These are phyloP conservation scores for Andricus grossulariae DNA, from an alignment of 1,140 invertebrate species.

Conservation along the genomic window DNA sequence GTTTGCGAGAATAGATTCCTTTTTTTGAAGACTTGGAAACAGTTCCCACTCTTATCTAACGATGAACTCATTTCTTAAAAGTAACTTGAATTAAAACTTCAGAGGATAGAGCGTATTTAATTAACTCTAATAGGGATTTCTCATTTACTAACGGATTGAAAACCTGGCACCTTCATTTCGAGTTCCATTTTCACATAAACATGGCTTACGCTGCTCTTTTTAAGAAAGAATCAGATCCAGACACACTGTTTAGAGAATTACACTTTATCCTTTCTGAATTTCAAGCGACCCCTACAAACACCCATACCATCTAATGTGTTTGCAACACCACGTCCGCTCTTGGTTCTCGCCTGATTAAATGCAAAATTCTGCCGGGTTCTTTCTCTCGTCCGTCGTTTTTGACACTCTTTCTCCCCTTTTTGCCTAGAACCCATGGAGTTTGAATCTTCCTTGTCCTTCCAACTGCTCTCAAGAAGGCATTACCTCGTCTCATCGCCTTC, in stretches of 20 bases:
- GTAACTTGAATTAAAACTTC: too few species aligned
- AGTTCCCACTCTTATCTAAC: too few species aligned
- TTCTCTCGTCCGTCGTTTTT: constrained; percentile 31
- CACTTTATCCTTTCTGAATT: not conserved
- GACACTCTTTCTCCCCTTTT: not conserved
- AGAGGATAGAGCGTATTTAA: too few species aligned
- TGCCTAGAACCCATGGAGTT: not conserved
- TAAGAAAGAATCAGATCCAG: not conserved
- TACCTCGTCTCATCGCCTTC: constrained; percentile 27
- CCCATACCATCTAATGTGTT: not conserved
- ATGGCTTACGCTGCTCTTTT: not conserved
- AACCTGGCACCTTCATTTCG: not conserved
- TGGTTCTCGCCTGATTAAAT: constrained; percentile 51
- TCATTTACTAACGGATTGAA: not conserved
- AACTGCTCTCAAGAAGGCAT: not conserved
- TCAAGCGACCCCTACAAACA: not conserved
- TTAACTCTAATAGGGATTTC: too few species aligned
- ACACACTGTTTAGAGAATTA: constrained; percentile 5
- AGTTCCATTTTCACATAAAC: not conserved
- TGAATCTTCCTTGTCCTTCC: constrained; percentile 16
- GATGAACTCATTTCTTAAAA: too few species aligned
- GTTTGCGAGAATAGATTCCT: not conserved
- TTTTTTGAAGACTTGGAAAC: too few species aligned
- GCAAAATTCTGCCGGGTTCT: constrained; percentile 45
- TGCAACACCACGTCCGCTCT: constrained; percentile 32